Percentiles rank a stretch among this genome's conserved stretches.
phyloP scores from a whole-genome alignment of 2,113 vertebrate species.

The Piliocolobus tephrosceles region DNA sequence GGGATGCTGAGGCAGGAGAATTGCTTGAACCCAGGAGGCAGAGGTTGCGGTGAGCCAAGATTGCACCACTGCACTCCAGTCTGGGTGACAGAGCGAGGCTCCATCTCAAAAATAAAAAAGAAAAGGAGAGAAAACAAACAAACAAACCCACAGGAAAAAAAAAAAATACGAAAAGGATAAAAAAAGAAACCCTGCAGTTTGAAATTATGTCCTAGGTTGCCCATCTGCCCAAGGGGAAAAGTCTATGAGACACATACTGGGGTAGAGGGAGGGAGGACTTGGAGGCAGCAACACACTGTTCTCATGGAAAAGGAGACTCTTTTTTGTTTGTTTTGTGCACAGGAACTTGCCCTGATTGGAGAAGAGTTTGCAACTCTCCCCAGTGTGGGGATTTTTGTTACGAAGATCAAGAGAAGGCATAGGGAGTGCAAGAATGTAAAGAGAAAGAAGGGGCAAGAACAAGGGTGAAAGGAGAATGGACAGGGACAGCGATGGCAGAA shows the following conservation, averaged over 20 bases:
- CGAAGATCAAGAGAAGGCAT: neutral
- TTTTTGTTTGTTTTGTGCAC: neutral
- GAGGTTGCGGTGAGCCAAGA: too few relatives aligned
- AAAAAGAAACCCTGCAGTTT: neutral
- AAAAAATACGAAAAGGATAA: neutral
- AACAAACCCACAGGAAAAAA: neutral
- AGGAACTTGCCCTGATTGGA: neutral
- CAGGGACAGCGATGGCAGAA: neutral
- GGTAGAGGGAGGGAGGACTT: rapidly evolving
- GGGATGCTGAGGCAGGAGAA: too few relatives aligned
- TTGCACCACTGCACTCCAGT: too few relatives aligned
- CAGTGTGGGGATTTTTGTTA: neutral
- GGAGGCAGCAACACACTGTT: neutral
- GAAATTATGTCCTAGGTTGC: neutral
- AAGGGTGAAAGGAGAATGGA: neutral
- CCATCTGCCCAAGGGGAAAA: neutral
- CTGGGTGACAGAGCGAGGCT: too few relatives aligned
- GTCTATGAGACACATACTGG: neutral
- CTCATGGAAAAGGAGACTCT: neutral
- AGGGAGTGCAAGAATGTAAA: neutral
- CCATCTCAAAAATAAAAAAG: too few relatives aligned
- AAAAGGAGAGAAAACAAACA: neutral
- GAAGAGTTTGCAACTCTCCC: neutral
- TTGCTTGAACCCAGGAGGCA: too few relatives aligned
- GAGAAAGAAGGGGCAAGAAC: neutral